Percentiles rank a stretch among this genome's conserved stretches.
Evolutionary conservation across 1,140 invertebrate genomes (phyloP).

Genomic region (Gonatopus flavifemur): DNA sequence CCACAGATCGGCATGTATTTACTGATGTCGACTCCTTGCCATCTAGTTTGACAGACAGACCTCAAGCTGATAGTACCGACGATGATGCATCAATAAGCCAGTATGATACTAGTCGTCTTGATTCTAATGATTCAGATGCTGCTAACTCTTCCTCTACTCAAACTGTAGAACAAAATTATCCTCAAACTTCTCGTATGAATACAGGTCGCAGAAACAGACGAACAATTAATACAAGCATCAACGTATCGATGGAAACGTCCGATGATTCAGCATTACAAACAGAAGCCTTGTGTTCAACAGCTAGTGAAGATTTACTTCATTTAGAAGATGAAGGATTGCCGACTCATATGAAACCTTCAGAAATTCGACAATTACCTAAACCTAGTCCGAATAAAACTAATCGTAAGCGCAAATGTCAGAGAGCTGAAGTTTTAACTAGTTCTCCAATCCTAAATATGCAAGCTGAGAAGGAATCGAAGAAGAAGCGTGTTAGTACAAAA

Average conservation of each 20-base stretch:
- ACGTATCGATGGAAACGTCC: background rate
- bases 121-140: background rate
- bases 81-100: background rate
- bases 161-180: background rate
- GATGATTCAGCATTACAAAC: background rate
- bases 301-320: background rate
- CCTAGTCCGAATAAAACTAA: constrained; percentile 9
- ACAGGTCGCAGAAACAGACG: background rate
- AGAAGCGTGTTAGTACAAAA: background rate
- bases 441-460: constrained; percentile 2
- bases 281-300: background rate
- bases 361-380: constrained; percentile 9
- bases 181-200: background rate
- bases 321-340: background rate
- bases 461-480: constrained; percentile 6
- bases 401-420: constrained; percentile 5
- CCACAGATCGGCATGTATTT: constrained; percentile 44
- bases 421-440: constrained; percentile 10
- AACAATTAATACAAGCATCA: background rate
- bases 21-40: constrained; percentile 27
- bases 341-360: background rate
- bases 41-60: constrained; percentile 5
- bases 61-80: background rate
- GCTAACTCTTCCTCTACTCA: background rate
- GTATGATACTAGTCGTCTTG: background rate